Evolutionary conservation across 2,888 invertebrate genomes (phyloP), one percentile per base, ranked within the genome.

Genomic region (Protodeltote pygarga): DNA sequence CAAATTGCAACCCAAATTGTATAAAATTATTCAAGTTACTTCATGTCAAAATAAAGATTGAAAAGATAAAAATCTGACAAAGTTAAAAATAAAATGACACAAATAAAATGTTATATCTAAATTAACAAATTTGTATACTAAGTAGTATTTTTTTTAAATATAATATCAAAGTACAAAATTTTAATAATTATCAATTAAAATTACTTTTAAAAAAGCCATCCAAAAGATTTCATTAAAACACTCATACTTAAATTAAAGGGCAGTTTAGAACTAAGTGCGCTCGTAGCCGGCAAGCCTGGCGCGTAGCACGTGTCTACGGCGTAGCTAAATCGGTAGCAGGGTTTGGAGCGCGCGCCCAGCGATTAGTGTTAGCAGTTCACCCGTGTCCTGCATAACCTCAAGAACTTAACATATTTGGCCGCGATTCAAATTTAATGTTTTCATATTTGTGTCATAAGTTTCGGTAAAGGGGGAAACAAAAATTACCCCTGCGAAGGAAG

Each of bases 371-470:
- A 84, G 77, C 79, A 70, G 68, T 60, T 75, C 79, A 79, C 76
- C 72, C 75, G 52, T 73, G 69, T 74, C 75, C 78, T 74, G 74
- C 77, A 82, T 84, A 81, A 81, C 75, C 77, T 78, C 67, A 71
- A 81, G 64, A 84, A 83, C 78, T 84, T 85, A 86, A 85, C 85
- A 87, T 86, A 87, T 88, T 89, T 90, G 88, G 86, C 87, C 69
- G 74, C 79, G 80, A 83, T 88, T 90, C 85, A 90, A 91, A 89
- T 88, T 86, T 84, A 87, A 87, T 89, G 82, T 86, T 85, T 87
- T 85, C 85, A 85, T 84, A 87, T 85, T 87, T 87, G 81, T 86
- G 86, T 85, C 85, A 86, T 87, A 89, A 87, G 81, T 88, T 88
- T 84, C 71, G 64, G 80, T 79, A 79, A 85, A 87, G 79, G 80